Conservation (phyloP, 2,113 vertebrate genomes). For the Peromyscus californicus region DNA sequence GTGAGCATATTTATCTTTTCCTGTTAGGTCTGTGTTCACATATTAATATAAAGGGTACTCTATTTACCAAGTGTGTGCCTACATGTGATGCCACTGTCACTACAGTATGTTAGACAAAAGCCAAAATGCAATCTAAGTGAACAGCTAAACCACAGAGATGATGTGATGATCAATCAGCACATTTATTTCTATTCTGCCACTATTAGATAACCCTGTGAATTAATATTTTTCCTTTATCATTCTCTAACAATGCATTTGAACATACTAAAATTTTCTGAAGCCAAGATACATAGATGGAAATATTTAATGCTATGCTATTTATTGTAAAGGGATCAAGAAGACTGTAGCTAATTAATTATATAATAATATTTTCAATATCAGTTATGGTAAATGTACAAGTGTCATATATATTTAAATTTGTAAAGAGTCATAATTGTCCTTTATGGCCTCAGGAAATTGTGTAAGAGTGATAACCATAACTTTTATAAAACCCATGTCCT, state of each 20-base stretch:
- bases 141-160: neutral
- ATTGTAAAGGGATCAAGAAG: neutral
- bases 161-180: neutral
- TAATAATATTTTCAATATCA: conserved; percentile 9
- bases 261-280: neutral
- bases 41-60: conserved; percentile 42
- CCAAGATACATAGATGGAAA: neutral
- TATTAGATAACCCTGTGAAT: neutral
- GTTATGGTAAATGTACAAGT: neutral
- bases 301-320: neutral
- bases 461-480: neutral
- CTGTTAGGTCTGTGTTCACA: conserved; percentile 54
- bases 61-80: neutral
- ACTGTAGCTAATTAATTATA: neutral
- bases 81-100: neutral
- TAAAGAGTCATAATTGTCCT: neutral
- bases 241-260: neutral
- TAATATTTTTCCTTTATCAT: neutral
- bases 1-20: conserved; percentile 63
- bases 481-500: neutral
- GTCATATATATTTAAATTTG: neutral
- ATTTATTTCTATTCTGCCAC: neutral
- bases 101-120: neutral
- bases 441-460: neutral
- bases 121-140: neutral